Evolutionary conservation across 2,888 invertebrate species (phyloP).

Genomic region (Torymus tubicola): DNA sequence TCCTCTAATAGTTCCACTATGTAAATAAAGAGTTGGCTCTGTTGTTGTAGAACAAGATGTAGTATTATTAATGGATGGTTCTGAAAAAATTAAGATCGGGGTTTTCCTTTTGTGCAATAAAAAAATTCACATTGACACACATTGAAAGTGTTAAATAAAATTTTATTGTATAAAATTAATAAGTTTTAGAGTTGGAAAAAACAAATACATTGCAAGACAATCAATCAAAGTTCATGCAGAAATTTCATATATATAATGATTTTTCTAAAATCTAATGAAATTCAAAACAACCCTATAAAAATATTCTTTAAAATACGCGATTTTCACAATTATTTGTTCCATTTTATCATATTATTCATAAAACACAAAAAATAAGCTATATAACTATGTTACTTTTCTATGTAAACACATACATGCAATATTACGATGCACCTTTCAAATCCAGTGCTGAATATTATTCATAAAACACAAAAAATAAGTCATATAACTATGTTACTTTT

Average conservation of each 20-base stretch:
- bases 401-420: constrained; percentile 32
- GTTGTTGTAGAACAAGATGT: not conserved
- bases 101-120: constrained; percentile 18
- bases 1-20: constrained; percentile 63
- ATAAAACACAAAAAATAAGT: constrained; percentile 11
- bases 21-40: constrained; percentile 61
- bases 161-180: constrained; percentile 25
- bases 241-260: not conserved
- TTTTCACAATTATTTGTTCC: no score
- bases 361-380: constrained; percentile 7
- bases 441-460: constrained; percentile 79
- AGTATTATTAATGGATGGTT: constrained; percentile 11
- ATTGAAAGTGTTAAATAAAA: constrained; percentile 9
- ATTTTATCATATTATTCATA: not conserved
- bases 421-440: constrained; percentile 54
- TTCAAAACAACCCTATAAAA: not conserved
- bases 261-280: not conserved
- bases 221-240: constrained; percentile 12
- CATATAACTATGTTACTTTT: not conserved
- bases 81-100: constrained; percentile 38
- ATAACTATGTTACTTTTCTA: not conserved
- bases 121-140: not conserved
- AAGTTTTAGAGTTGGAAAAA: not conserved
- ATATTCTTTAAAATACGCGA: not conserved
- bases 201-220: not conserved